Base-by-base conservation (phyloP, 2,888 invertebrate species). In the Orchestes rusci region DNA sequence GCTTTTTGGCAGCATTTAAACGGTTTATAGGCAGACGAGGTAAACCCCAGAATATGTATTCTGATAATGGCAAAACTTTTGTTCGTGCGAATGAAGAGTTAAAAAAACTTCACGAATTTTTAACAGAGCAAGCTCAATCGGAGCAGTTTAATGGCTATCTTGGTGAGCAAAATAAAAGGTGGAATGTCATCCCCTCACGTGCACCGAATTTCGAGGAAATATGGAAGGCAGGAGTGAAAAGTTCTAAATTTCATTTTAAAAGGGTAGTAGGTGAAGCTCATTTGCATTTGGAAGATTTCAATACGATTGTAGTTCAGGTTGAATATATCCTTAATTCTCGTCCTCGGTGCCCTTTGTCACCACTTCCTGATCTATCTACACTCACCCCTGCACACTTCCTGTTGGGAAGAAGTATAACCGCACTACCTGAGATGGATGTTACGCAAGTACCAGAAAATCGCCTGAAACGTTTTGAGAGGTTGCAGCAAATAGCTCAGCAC, bases 1-100 rank as follows among this genome's bases (percentile, higher is more conserved):
- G 23, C 10, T 23, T 23, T 10, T 23, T 23, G 23, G 23, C 10
- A 10, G 23, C 23, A 5, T 23, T 23, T 23, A 23, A 10, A 10
- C 23, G 23, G 23, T 23, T 23, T 23, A 10, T 23, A 7, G 23
- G 23, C 23, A 23, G 23, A 10, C 23, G 23, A 23, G 23, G 23
- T 23, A 23, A 23, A 23, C 23, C 41, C 23, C 23, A 5, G 23
- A 23, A 23, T 23, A 23, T 23, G 23, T 23, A 23, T 10, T 23
- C 23, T 5, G 23, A 23, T 23, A 23, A 23, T 23, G 23, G 23
- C 10, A 23, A 5, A 23, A 23, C 23, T 23, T 23, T 23, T 23
- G 10, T 23, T 23, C 10, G 23, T 10, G 23, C 23, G 10, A 10
- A 23, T 23, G 10, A 23, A 23, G 23, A 23, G 23, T 23, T 23